These are phyloP conservation scores for Cuculus canorus DNA, from an alignment of 2,797 vertebrate genomes.

Conservation along the genomic window DNA sequence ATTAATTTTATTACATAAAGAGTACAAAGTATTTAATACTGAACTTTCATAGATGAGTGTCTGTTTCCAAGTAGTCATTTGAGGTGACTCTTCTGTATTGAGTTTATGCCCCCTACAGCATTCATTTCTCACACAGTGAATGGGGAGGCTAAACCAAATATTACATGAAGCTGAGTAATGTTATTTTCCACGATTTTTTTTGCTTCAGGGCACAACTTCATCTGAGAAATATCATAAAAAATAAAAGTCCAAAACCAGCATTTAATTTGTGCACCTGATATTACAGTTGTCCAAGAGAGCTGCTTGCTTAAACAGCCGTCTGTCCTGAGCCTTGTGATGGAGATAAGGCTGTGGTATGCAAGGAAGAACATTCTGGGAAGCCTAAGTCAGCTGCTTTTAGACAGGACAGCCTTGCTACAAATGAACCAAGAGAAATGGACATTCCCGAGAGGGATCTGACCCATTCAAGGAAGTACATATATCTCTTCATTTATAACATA, in stretches of 20 bases:
- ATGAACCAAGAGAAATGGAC: neutral
- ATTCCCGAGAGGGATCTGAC: neutral
- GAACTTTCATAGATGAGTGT: neutral
- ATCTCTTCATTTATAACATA: neutral
- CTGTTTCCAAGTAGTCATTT: neutral
- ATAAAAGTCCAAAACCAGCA: accelerated
- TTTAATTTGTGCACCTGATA: neutral
- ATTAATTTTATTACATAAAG: neutral
- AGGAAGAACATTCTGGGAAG: neutral
- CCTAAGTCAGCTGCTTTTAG: neutral
- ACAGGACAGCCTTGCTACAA: neutral
- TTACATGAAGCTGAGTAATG: neutral
- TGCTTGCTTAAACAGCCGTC: neutral
- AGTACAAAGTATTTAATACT: neutral
- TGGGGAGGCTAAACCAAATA: neutral
- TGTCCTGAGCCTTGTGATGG: neutral
- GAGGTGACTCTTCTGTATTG: neutral
- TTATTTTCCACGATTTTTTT: neutral
- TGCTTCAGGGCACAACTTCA: neutral
- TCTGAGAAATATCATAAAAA: neutral
- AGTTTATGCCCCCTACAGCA: neutral
- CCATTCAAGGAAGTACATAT: neutral
- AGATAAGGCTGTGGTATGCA: neutral
- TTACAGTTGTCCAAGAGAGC: neutral
- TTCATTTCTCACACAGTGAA: neutral